These are phyloP conservation scores for Halesus radiatus DNA, from an alignment of 1,140 invertebrate species.

Conservation along the genomic window DNA sequence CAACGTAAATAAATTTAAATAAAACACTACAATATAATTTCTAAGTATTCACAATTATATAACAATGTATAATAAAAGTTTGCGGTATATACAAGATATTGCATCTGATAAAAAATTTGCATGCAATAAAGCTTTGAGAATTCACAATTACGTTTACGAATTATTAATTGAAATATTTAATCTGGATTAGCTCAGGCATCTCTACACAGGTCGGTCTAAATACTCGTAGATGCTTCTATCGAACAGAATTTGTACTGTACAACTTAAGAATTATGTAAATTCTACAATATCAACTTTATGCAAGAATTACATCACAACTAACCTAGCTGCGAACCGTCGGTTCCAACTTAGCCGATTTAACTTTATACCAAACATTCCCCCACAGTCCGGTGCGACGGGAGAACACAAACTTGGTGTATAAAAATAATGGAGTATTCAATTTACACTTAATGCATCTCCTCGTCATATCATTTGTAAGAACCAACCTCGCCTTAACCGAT, in stretches of 20 bases:
- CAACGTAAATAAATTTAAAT: slow-evolving; percentile 42
- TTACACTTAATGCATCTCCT: slow-evolving; percentile 31
- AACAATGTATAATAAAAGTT: slow-evolving; percentile 50
- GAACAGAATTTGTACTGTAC: slow-evolving; percentile 48
- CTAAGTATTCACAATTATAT: slow-evolving; percentile 47
- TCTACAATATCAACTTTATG: slow-evolving; percentile 42
- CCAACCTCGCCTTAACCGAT: neutral
- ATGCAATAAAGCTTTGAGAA: slow-evolving; percentile 48
- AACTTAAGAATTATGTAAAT: slow-evolving; percentile 43
- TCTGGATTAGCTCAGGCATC: neutral
- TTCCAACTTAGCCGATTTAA: neutral
- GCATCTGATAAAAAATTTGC: slow-evolving; percentile 37
- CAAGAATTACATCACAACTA: slow-evolving; percentile 17
- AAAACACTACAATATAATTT: slow-evolving; percentile 34
- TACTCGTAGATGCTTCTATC: neutral
- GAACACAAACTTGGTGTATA: slow-evolving; percentile 40
- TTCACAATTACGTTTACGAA: slow-evolving; percentile 11
- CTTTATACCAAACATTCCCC: slow-evolving; percentile 3
- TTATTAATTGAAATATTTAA: slow-evolving; percentile 4
- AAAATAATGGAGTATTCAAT: slow-evolving; percentile 50
- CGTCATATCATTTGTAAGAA: slow-evolving; percentile 22
- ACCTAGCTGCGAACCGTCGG: slow-evolving; percentile 17
- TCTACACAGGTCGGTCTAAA: slow-evolving; percentile 5
- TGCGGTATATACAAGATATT: slow-evolving; percentile 43
- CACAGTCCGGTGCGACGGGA: neutral